Percentiles rank a stretch among this genome's conserved stretches.
These are phyloP conservation scores for Nomada ferruginata DNA, from an alignment of 2,888 invertebrate genomes.

Conservation along the genomic window DNA sequence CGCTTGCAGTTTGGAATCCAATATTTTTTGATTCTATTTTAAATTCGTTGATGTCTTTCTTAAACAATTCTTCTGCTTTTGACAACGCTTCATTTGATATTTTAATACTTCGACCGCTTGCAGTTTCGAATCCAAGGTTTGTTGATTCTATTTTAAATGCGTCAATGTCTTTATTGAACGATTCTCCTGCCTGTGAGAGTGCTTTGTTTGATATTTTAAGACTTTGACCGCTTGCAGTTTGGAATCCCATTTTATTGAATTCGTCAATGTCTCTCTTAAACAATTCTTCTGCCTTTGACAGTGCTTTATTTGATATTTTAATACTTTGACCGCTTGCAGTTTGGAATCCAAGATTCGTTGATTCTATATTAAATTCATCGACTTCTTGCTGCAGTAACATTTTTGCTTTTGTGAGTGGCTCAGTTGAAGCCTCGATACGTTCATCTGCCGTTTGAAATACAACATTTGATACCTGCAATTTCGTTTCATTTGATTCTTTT, in stretches of 20 bases:
- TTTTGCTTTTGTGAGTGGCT: slow-evolving; percentile 23
- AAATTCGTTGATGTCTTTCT: neutral
- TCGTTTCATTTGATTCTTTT: neutral
- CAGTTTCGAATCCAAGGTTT: slow-evolving; percentile 33
- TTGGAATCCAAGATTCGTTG: slow-evolving; percentile 25
- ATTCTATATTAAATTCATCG: neutral
- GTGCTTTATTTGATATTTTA: slow-evolving; percentile 11
- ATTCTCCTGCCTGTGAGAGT: slow-evolving; percentile 13
- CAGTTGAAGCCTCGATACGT: slow-evolving; percentile 9
- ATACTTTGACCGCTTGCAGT: slow-evolving; percentile 18
- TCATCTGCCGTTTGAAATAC: slow-evolving; percentile 20
- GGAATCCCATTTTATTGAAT: slow-evolving; percentile 5
- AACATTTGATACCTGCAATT: neutral
- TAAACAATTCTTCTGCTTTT: slow-evolving; percentile 8
- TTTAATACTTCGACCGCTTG: slow-evolving; percentile 10
- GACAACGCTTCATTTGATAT: slow-evolving; percentile 13
- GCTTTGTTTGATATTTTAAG: slow-evolving; percentile 10
- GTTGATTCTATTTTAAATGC: neutral
- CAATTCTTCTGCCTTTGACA: slow-evolving; percentile 12
- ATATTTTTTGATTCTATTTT: neutral
- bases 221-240: slow-evolving; percentile 19
- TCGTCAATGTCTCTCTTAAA: neutral
- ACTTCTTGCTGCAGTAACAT: neutral
- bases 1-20: slow-evolving; percentile 35
- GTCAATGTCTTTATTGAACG: neutral